A percentile compares a stretch with the other conserved stretches of the same genome.
Conservation (phyloP, 2,113 vertebrate genomes). For the Chaetodon auriga region DNA sequence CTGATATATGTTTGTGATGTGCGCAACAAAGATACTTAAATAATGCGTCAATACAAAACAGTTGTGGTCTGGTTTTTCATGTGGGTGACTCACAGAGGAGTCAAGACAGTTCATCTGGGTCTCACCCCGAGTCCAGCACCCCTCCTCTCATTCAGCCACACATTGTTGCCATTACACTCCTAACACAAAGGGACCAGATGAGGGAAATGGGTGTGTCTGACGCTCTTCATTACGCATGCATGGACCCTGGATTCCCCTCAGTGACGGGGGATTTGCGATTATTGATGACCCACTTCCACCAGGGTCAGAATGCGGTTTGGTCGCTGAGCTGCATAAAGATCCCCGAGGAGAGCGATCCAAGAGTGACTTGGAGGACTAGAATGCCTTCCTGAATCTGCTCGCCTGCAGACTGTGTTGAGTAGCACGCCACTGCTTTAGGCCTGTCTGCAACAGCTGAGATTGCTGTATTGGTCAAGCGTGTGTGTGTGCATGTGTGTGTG, state of each 20-base stretch:
- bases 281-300: slow-evolving; percentile 53
- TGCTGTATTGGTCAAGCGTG: not conserved
- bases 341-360: slow-evolving; percentile 24
- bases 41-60: slow-evolving; percentile 20
- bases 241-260: slow-evolving; percentile 41
- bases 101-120: slow-evolving; percentile 17
- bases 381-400: slow-evolving; percentile 39
- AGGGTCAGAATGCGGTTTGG: slow-evolving; percentile 31
- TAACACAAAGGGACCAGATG: slow-evolving; percentile 43
- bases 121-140: slow-evolving; percentile 1
- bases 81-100: slow-evolving; percentile 49
- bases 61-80: not conserved
- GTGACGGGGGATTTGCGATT: slow-evolving; percentile 46
- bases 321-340: slow-evolving; percentile 16
- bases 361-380: slow-evolving; percentile 39
- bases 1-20: not conserved
- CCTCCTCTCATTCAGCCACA: slow-evolving; percentile 39
- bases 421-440: slow-evolving; percentile 32
- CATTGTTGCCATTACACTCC: slow-evolving; percentile 55
- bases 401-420: slow-evolving; percentile 36
- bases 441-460: slow-evolving; percentile 64
- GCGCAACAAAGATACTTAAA: not conserved
- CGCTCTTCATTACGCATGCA: slow-evolving; percentile 44
- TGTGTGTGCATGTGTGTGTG: slow-evolving; percentile 32
- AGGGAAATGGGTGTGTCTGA: slow-evolving; percentile 48